Conservation (phyloP, 2,797 vertebrate species). For the Channa striata region DNA sequence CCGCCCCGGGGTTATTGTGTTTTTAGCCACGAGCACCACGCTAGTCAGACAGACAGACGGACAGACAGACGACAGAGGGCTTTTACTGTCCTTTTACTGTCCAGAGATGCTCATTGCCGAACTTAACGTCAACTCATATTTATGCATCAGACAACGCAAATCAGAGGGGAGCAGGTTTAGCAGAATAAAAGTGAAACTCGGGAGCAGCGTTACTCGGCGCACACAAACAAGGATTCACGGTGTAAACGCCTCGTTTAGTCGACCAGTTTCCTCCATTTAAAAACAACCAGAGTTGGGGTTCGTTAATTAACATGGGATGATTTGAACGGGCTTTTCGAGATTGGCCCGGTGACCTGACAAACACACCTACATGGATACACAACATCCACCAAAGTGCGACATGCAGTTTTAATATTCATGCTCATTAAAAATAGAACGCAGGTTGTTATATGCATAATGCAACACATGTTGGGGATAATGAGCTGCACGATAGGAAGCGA, state of each 20-base stretch:
- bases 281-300: neutral
- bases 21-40: neutral
- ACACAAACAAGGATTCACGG: neutral
- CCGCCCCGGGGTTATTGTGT: neutral
- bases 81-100: neutral
- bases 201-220: neutral
- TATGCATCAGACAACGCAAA: neutral
- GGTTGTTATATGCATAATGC: slow-evolving; percentile 62
- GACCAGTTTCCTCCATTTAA: neutral
- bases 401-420: slow-evolving; percentile 39
- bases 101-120: neutral
- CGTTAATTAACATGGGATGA: neutral
- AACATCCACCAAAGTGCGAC: slow-evolving; percentile 23
- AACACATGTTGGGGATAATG: slow-evolving; percentile 37
- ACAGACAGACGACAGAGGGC: neutral
- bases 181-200: neutral
- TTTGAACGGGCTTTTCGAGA: slow-evolving; percentile 9
- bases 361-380: slow-evolving; percentile 19
- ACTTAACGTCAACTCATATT: neutral
- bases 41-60: neutral
- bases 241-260: neutral
- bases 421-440: slow-evolving; percentile 59
- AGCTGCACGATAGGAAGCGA: slow-evolving; percentile 39
- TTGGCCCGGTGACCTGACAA: slow-evolving; percentile 8
- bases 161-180: slow-evolving; percentile 2